phyloP scores from a whole-genome alignment of 2,797 vertebrate genomes.

The Sebastes paucispinis region DNA sequence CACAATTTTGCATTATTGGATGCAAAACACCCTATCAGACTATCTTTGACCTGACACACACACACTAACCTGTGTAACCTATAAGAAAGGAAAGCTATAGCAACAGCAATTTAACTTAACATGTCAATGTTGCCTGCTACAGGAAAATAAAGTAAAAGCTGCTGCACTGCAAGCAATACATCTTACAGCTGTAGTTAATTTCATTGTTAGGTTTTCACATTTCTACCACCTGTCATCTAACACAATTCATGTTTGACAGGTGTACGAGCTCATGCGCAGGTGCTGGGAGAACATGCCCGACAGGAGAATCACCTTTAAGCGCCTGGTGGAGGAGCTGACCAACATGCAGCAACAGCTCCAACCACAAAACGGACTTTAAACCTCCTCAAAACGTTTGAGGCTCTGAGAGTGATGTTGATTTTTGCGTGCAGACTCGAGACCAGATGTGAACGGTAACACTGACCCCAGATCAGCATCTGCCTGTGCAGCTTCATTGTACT shows the following conservation, averaged over 20 bases:
- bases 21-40: neutral
- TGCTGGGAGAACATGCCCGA: conserved; percentile 92
- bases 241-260: conserved; percentile 58
- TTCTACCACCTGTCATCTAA: neutral
- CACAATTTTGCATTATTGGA: neutral
- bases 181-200: too few species aligned
- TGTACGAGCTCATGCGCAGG: conserved; percentile 92
- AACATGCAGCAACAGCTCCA: conserved; percentile 63
- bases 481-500: conserved; percentile 9
- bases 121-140: too few species aligned
- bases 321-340: conserved; percentile 89
- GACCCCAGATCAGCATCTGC: conserved; percentile 24
- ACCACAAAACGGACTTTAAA: conserved; percentile 35
- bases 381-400: neutral
- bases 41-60: neutral
- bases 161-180: neutral
- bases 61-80: neutral
- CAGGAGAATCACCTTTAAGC: conserved; percentile 88
- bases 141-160: neutral
- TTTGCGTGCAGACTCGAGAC: neutral
- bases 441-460: neutral
- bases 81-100: neutral
- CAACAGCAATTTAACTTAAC: neutral
- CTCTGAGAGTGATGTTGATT: neutral
- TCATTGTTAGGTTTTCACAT: neutral